Evolutionary conservation across 2,888 invertebrate genomes (phyloP).

Genomic region (Sphaerophoria rueppellii): DNA sequence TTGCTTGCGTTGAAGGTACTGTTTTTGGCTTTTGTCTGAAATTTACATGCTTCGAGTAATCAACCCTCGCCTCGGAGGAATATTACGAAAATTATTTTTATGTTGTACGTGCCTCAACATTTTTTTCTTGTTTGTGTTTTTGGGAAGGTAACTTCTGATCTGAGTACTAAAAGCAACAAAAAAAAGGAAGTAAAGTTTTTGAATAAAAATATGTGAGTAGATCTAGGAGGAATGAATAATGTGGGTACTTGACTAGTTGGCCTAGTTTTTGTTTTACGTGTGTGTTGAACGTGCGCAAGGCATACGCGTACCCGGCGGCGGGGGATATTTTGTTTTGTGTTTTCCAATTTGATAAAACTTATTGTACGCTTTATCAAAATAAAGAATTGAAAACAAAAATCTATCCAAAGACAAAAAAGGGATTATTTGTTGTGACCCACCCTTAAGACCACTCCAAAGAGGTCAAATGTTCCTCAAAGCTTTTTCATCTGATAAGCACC

Average conservation of each 20-base stretch:
- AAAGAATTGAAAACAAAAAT: too few species aligned
- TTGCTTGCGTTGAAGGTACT: not conserved
- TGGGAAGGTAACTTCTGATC: not conserved
- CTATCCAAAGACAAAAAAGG: too few species aligned
- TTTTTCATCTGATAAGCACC: not conserved
- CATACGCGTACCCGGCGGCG: not conserved
- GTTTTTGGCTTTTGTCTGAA: slow-evolving; percentile 1
- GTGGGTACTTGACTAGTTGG: slow-evolving; percentile 8
- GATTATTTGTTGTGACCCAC: too few species aligned
- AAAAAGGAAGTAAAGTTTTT: slow-evolving; percentile 10
- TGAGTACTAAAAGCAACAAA: not conserved
- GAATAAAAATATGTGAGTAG: slow-evolving; percentile 11
- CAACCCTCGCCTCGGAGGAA: slow-evolving; percentile 17
- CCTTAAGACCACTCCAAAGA: not conserved
- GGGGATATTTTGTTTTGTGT: not conserved
- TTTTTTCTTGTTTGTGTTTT: not conserved
- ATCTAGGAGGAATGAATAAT: slow-evolving; percentile 11
- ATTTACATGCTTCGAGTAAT: slow-evolving; percentile 9
- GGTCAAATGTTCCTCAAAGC: not conserved
- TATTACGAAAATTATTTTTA: slow-evolving; percentile 19
- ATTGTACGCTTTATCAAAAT: too few species aligned
- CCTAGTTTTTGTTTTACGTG: slow-evolving; percentile 1
- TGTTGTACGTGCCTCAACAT: slow-evolving; percentile 22
- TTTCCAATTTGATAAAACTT: too few species aligned
- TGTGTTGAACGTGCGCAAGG: not conserved